Evolutionary conservation across 2,113 vertebrate species (phyloP), one percentile per base, ranked within the genome.

Genomic region (Cisticola juncidis): DNA sequence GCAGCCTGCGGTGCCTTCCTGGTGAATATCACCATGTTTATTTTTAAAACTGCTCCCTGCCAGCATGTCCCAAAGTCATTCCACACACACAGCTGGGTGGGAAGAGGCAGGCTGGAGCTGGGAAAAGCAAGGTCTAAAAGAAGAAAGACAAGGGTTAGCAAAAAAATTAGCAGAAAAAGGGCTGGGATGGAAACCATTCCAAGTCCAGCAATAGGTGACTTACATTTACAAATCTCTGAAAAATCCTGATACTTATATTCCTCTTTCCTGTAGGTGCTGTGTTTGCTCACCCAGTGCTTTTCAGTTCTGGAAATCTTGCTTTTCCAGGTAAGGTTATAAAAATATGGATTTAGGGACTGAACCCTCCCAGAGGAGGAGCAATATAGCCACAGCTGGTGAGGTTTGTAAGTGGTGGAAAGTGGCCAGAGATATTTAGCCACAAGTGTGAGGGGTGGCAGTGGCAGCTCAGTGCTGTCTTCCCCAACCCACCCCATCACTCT

Each of bases 21-120:
- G 64, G 90, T 74, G 96, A 91, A 91, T 65, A 94, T 91, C 79
- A 90, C 73, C 60, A 76, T 21, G 65, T 92, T 95, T 96, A 95
- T 97, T 97, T 97, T 97, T 94, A 95, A 95, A 94, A 47, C 31
- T 62, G 14, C 38, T 95, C 81, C 71, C 64, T 88, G 48, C 79
- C 83, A 90, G 86, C 66, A 24, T 84, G 81, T 91, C 94, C 92
- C 61, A 84, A 53, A 95, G 72, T 87, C 22, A 71, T 92, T 80
- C 90, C 53, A 86, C 35, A 65, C 40, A 53, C 83, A 95, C 72
- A 78, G 94, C 74, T 93, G 90, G 60, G 58, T 93, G 85, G 45
- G 64, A 90, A 88, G 90, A 79, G 57, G 81, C 11, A 2, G 74
- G 57, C 18, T 81, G 69, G 36, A 89, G 35, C 45, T 86, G 71